Percentiles rank a stretch among this genome's conserved stretches.
Conservation (phyloP, 2,888 invertebrate genomes). For the Colletes collaris region DNA sequence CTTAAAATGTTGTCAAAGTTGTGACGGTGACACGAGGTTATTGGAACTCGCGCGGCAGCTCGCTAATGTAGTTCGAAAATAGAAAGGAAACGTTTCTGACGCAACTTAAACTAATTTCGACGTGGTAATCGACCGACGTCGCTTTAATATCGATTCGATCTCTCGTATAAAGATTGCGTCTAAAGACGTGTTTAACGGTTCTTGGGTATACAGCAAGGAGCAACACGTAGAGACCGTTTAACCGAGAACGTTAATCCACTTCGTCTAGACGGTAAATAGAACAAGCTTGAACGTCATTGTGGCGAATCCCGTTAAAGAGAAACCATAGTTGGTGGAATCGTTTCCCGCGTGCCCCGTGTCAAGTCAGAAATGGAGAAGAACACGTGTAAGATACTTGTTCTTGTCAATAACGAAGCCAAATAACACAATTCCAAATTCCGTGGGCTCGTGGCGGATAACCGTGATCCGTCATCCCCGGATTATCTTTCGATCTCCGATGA, state of each 20-base stretch:
- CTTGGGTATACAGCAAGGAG: slow-evolving; percentile 27
- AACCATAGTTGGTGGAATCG: slow-evolving; percentile 51
- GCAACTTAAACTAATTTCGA: background rate
- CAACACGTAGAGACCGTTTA: slow-evolving; percentile 67
- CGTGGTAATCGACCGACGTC: background rate
- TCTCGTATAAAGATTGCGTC: background rate
- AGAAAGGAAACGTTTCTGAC: background rate
- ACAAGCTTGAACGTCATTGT: slow-evolving; percentile 49
- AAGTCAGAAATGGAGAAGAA: background rate
- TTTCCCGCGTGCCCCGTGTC: slow-evolving; percentile 24
- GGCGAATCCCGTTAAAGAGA: slow-evolving; percentile 61
- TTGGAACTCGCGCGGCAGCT: background rate
- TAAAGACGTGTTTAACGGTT: background rate
- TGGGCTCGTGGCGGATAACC: background rate
- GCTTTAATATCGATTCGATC: background rate
- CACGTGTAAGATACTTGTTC: slow-evolving; percentile 11
- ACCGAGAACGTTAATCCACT: slow-evolving; percentile 52
- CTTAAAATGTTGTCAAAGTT: background rate
- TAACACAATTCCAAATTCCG: slow-evolving; percentile 18
- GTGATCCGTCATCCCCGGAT: slow-evolving; percentile 9
- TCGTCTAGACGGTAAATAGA: slow-evolving; percentile 59
- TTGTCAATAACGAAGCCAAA: slow-evolving; percentile 33
- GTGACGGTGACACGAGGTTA: too few species aligned
- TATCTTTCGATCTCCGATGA: background rate
- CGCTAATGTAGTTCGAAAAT: background rate